Evolutionary conservation across 2,888 invertebrate genomes (phyloP).

Genomic region (Catotricha subobsoleta): DNA sequence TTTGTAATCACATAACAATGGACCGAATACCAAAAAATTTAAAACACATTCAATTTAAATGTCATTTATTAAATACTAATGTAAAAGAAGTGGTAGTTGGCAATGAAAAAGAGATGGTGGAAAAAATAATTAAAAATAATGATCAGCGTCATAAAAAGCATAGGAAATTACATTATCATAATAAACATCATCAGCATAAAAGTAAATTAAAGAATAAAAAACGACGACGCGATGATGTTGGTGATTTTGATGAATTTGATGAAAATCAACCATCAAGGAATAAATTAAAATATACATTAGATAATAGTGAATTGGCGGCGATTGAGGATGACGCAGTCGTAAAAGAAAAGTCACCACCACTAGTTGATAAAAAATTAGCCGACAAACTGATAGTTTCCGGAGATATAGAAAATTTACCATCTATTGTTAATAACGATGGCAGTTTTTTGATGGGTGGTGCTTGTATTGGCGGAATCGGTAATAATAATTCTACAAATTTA

Average conservation of each 20-base stretch:
- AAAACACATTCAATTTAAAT: conserved; percentile 13
- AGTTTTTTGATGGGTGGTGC: neutral
- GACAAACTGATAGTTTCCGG: too few species aligned
- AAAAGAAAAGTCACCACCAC: too few species aligned
- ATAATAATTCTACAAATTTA: too few species aligned
- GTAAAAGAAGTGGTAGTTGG: conserved; percentile 6
- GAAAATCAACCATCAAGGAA: too few species aligned
- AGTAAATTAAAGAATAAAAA: neutral
- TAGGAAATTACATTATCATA: neutral
- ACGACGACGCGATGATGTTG: neutral
- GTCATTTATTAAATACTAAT: neutral
- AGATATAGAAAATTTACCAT: too few species aligned
- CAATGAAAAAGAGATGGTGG: conserved; percentile 13
- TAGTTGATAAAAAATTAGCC: too few species aligned
- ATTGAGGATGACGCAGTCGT: too few species aligned
- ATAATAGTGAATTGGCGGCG: too few species aligned
- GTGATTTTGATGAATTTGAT: neutral
- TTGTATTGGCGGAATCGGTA: neutral
- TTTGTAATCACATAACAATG: conserved; percentile 21
- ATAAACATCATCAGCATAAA: neutral
- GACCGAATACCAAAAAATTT: conserved; percentile 23
- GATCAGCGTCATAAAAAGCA: neutral
- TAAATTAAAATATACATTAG: too few species aligned
- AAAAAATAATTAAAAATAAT: neutral
- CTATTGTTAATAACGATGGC: neutral